Base-by-base conservation (phyloP, 2,797 vertebrate species). In the Artibeus jamaicensis region DNA sequence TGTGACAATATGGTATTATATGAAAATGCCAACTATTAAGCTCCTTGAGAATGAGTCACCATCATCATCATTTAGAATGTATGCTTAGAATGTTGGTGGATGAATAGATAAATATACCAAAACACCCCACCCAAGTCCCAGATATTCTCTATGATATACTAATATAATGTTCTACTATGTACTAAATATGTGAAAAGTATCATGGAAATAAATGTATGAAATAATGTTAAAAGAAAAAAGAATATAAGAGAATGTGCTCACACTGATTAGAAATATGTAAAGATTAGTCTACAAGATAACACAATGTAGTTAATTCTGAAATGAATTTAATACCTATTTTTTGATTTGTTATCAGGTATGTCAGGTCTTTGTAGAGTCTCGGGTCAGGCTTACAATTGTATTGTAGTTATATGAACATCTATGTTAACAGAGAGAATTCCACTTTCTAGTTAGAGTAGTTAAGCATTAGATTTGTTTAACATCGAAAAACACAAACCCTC, bases 401-500 rank as follows among this genome's bases (percentile, higher is more conserved):
- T 37, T 92, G 48, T 53, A 86, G 0, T 70, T 70, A 34, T 24
- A 34, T 26, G 82, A 88, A 76, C 9, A 67, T n/a, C 42, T 15
- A 34, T 7, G 9, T 57, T 62, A 86, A 71, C 16, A 53, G 0
- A 78, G 83, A 89, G 26, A 91, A 93, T 57, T 77, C 4, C 39
- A 37, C 42, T 86, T 91, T 91, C 68, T 89, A 59, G 53, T 73
- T 73, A 59, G 5, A 86, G 70, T 59, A 12, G 7, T 71, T 70
- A 76, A 70, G 42, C 53, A 90, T 85, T 81, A 93, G 48, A 83
- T 91, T 95, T 89, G 34, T 53, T 79, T 68, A 48, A 86, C 24
- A 85, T 1, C n/a, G 42, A 94, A 59, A 83, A 87, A 65, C 15
- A 46, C 14, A 59, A 42, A 71, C 24, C 39, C 62, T 68, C 53